Evolutionary conservation across 1,140 invertebrate genomes (phyloP), one percentile per base, ranked within the genome.

Genomic region (Meloidogyne exigua): DNA sequence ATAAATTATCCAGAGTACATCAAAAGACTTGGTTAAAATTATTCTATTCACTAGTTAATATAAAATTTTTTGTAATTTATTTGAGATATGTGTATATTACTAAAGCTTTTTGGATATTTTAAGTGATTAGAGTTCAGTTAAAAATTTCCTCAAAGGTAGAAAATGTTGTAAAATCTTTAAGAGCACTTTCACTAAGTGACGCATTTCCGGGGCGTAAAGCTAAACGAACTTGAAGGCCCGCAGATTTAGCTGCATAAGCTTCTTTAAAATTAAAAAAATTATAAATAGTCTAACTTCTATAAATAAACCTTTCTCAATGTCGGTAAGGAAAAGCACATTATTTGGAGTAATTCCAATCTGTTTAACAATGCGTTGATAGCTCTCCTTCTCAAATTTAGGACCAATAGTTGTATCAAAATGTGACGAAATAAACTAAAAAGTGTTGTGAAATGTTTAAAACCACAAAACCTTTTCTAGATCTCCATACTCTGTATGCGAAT

Each of bases 381-480:
- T 94, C 10, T 89, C 81, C 4, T 88, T 76, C 80, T 93, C 91
- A 80, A 91, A 91, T 88, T 96, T 96, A 26, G 90, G 84, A 0
- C 94, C 94, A 66, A 93, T 90, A 63, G 91, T 91, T 12, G 93
- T 95, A 86, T 96, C 94, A 88, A 94, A 96, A 88, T 94, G 92
- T 23, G 91, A 92, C 77, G 90, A 91, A 57, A 96, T 91, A 72
- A 91, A 90, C 88, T 91, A 85, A 67, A 78, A 90, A 78, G 1
- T n/a, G n/a, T n/a, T n/a, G n/a, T n/a, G n/a, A n/a, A n/a, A n/a
- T n/a, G n/a, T n/a, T 21, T 72, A 57, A 26, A 21, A 21, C 7
- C 10, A 44, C 18, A 18, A 36, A 42, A 78, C 77, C 21, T 36
- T 63, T 15, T 90, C 88, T 76, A 96, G 85, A 89, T 96, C 91